phyloP scores from a whole-genome alignment of 2,797 vertebrate species.

The Dermochelys coriacea region DNA sequence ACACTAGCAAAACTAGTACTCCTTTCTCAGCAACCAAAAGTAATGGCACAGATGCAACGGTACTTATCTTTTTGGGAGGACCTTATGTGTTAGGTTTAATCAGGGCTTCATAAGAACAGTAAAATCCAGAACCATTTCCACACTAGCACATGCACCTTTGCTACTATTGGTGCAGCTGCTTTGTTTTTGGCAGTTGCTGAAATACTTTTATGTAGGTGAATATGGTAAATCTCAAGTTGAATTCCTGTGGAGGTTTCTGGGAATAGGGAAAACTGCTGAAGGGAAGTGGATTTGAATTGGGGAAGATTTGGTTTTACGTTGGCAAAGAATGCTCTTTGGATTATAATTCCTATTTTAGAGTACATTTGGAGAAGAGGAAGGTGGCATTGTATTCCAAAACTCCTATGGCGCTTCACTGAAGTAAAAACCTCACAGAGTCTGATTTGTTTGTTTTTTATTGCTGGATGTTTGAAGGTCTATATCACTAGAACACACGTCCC shows the following conservation, averaged over 20 bases:
- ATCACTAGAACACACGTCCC: not conserved
- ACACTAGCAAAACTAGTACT: not conserved
- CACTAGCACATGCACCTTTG: not conserved
- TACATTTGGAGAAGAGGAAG: not conserved
- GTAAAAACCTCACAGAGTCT: not conserved
- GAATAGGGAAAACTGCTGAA: not conserved
- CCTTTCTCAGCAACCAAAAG: not conserved
- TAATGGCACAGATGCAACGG: not conserved
- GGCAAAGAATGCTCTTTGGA: not conserved
- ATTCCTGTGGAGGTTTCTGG: not conserved
- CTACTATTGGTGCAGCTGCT: not conserved
- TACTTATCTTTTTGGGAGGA: not conserved
- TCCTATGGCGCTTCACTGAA: accelerated
- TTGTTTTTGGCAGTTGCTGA: not conserved
- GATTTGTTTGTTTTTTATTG: not conserved
- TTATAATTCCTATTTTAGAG: not conserved
- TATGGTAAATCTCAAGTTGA: not conserved
- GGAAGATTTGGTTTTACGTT: not conserved
- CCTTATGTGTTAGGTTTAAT: not conserved
- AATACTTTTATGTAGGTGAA: not conserved
- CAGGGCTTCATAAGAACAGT: not conserved
- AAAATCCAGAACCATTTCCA: not conserved
- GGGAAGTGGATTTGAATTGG: not conserved
- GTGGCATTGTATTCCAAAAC: not conserved
- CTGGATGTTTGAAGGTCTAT: not conserved